Conservation (phyloP, 2,888 invertebrate genomes). For the Ethmia dodecea region DNA sequence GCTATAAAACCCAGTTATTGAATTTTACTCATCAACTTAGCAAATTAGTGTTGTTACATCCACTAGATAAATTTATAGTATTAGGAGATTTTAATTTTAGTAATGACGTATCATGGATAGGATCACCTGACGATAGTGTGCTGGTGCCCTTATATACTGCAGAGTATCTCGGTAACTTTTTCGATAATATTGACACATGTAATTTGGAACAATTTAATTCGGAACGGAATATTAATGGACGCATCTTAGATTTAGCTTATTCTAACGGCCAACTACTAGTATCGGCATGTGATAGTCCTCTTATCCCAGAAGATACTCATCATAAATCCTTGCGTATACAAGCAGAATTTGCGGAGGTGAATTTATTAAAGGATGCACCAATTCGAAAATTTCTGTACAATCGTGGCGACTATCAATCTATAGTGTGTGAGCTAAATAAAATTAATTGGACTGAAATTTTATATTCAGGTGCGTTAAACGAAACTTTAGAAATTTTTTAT, state of each 20-base stretch:
- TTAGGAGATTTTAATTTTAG: too few species aligned
- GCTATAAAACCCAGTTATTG: not conserved
- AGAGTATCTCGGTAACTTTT: not conserved
- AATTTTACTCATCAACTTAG: constrained; percentile 4
- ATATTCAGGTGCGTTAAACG: not conserved
- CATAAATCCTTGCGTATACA: constrained; percentile 11
- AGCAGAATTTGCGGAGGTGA: not conserved
- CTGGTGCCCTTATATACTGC: not conserved
- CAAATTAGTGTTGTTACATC: not conserved
- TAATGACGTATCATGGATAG: not conserved
- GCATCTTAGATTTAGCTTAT: constrained; percentile 13
- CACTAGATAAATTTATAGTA: constrained; percentile 4
- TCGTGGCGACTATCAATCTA: constrained; percentile 9
- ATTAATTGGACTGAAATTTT: constrained; percentile 7
- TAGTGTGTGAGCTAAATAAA: constrained; percentile 1
- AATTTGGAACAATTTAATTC: constrained; percentile 17
- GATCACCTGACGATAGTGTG: not conserved
- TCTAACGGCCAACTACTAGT: constrained; percentile 8
- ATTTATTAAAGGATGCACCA: not conserved
- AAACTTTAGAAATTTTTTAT: constrained; percentile 7
- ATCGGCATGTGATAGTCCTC: not conserved
- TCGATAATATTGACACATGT: not conserved
- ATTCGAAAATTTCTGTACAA: constrained; percentile 6
- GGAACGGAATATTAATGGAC: not conserved
- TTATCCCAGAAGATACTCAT: constrained; percentile 9